Base-by-base conservation (phyloP, 1,140 invertebrate species). In the Antheraea pernyi region DNA sequence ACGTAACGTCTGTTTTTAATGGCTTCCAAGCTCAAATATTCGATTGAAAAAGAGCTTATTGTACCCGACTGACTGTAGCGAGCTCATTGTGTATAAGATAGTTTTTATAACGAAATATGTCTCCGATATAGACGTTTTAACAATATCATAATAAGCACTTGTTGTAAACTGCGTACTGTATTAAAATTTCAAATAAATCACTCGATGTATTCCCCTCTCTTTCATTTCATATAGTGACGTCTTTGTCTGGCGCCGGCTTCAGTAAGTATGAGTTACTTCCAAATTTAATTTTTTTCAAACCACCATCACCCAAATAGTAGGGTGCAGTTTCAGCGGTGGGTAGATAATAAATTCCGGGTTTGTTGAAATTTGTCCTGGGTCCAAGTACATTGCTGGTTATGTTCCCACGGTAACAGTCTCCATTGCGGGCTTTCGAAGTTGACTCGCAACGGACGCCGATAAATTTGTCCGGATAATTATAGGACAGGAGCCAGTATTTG, bases 261-360 rank as follows among this genome's bases (percentile, higher is more conserved):
- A 85, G 72, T 19, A 91, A 76, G 67, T 88, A 88, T 19, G 81
- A 67, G 65, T 85, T 86, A 4, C 77, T 69, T 5, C 76, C 83
- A 36, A 80, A 84, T 42, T 74, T 76, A 63, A 79, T 67, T 60
- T 72, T 79, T 42, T 68, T 81, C 11, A 88, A 67, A 0, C 80
- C 86, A 13, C 85, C 75, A 39, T 78, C 63, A 0, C 80, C 84
- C 18, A 83, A 42, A 63, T 83, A 85, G 67, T 83, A 91, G 0
- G 89, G 89, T 0, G 72, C 30, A 0, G 16, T 69, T 46, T 80
- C 83, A 19, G 69, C 74, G 0, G 88, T 89, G 5, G 87, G 83
- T 30, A 91, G 70, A 64, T 89, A 91, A 59, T 82, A 91, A 62
- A 91, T 81, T n/a, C 88, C 89, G 0, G 81, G 80, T 16, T 81